Evolutionary conservation across 1,140 invertebrate species (phyloP), one percentile per base, ranked within the genome.

Genomic region (Mycetomoellerius zeteki): DNA sequence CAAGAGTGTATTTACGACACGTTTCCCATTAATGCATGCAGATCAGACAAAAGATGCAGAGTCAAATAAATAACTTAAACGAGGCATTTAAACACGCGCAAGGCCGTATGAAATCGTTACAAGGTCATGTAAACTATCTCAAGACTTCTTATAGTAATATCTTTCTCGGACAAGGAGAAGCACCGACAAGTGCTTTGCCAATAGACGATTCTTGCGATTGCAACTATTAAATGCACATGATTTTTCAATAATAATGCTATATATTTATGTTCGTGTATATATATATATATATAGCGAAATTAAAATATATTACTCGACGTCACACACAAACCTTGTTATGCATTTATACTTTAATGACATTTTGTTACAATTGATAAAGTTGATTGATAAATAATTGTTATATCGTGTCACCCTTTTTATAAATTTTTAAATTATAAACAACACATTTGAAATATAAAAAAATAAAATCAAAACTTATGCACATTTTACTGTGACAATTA

Each of bases 21-120:
- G 12, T 7, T 6, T 62, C 50, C 19, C 27, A 16, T 82, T 69
- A 47, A 64, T 27, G 0, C 91, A 85, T 85, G 85, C 87, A 97
- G 96, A 96, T 97, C 21, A 94, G 97, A 86, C 96, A 96, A 87
- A 97, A 97, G 85, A 97, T 97, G 96, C 96, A 97, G 88, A 95
- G 96, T 78, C 97, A 97, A 92, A 97, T 97, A 65, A 96, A 96
- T 85, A 96, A 97, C 60, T 89, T 97, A 67, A 97, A 96, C 81
- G 96, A 97, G 78, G 96, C 97, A 88, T 97, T 97, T 81, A 96
- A 97, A 72, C 96, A 97, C 89, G 97, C 97, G 2, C 97, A 97
- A 89, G 95, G 96, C 72, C 94, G 97, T 5, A 96, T 97, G 56
- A 94, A 96, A 73, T 96, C 96, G 0, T 92, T 97, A 8, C 97